phyloP scores from a whole-genome alignment of 2,113 vertebrate genomes.

The Sylvicapra grimmia region DNA sequence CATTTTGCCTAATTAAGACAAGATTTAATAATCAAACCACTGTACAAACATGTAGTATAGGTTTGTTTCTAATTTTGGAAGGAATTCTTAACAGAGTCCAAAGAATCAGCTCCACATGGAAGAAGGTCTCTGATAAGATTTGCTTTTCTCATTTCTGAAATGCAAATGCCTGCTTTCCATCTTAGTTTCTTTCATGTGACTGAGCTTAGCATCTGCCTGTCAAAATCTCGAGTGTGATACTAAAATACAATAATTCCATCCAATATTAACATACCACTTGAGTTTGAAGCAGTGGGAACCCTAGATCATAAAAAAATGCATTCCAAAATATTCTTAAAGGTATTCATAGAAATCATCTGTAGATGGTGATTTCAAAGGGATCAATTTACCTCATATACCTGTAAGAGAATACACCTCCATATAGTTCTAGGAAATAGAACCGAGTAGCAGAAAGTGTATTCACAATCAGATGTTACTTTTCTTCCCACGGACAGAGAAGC shows the following conservation, averaged over 20 bases:
- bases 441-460: neutral
- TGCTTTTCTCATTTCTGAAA: conserved; percentile 52
- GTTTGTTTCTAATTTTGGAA: conserved; percentile 84
- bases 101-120: conserved; percentile 74
- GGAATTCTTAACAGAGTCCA: conserved; percentile 80
- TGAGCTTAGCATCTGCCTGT: neutral
- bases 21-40: conserved; percentile 85
- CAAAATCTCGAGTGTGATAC: conserved; percentile 29
- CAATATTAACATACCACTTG: neutral
- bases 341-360: neutral
- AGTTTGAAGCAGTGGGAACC: neutral
- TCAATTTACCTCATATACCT: neutral
- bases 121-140: conserved; percentile 72
- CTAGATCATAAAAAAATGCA: neutral
- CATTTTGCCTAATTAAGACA: conserved; percentile 84
- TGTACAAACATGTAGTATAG: conserved; percentile 79
- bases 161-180: conserved; percentile 57
- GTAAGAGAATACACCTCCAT: neutral
- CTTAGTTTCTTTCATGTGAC: conserved; percentile 28
- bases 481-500: neutral
- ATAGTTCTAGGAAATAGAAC: neutral
- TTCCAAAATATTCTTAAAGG: neutral
- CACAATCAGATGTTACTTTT: neutral
- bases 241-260: neutral
- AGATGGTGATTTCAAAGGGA: neutral